These are phyloP conservation scores for Bombylius discolor DNA, from an alignment of 2,888 invertebrate species.

Conservation along the genomic window DNA sequence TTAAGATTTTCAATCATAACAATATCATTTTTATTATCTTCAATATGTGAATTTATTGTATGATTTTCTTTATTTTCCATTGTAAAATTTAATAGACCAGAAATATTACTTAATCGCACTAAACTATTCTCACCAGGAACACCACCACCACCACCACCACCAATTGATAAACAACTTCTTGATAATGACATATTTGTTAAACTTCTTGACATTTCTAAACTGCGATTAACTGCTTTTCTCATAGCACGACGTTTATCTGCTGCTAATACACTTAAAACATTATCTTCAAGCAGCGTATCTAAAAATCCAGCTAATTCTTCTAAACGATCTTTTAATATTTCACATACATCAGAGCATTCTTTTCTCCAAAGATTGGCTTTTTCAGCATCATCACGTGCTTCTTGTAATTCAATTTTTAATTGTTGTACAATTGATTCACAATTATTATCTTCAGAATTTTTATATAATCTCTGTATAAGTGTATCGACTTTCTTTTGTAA, in stretches of 20 bases:
- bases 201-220: constrained; percentile 41
- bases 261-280: constrained; percentile 41
- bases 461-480: constrained; percentile 23
- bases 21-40: constrained; percentile 1
- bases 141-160: constrained; percentile 23
- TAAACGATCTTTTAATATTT: constrained; percentile 40
- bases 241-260: constrained; percentile 40
- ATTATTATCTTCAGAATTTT: constrained; percentile 15
- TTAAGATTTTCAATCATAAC: constrained; percentile 22
- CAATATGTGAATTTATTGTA: constrained; percentile 24
- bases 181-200: constrained; percentile 34
- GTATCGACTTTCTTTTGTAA: constrained; percentile 30
- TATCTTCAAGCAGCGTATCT: constrained; percentile 43
- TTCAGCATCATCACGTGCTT: constrained; percentile 25
- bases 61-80: constrained; percentile 17
- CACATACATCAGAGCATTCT: constrained; percentile 31
- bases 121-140: constrained; percentile 35
- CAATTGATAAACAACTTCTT: constrained; percentile 30
- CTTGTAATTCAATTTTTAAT: constrained; percentile 23
- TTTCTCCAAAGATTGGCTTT: constrained; percentile 29
- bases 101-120: constrained; percentile 38
- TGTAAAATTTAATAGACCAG: constrained; percentile 31
- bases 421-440: constrained; percentile 19
- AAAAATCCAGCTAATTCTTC: constrained; percentile 49
- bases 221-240: constrained; percentile 42